Conservation (phyloP, 2,888 invertebrate species). For the Dynastes maya region DNA sequence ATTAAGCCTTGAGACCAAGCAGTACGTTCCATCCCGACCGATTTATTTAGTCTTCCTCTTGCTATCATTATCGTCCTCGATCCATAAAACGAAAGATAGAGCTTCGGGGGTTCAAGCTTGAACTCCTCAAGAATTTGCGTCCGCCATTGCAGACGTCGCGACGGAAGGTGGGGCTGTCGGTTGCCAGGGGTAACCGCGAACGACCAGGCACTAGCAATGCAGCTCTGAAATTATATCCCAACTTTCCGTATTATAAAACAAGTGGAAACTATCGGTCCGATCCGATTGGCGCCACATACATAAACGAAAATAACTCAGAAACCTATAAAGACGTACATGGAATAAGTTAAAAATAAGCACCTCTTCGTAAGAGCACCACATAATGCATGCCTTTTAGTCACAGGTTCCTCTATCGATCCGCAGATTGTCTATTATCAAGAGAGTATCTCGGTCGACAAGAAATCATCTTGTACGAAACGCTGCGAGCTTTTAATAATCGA, state of each 20-base stretch:
- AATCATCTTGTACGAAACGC: not conserved
- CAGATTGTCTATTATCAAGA: not conserved
- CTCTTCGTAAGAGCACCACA: constrained; percentile 3
- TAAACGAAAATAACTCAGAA: constrained; percentile 22
- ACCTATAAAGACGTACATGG: constrained; percentile 8
- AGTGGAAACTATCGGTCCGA: constrained; percentile 33
- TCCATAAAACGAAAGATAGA: constrained; percentile 42
- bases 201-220: constrained; percentile 55
- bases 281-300: constrained; percentile 32
- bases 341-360: constrained; percentile 16
- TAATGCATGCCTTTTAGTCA: constrained; percentile 11
- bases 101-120: constrained; percentile 12
- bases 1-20: constrained; percentile 18
- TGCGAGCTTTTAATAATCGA: not conserved
- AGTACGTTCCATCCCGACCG: constrained; percentile 2
- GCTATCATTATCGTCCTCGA: constrained; percentile 40
- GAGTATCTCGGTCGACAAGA: constrained; percentile 5
- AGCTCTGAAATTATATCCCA: constrained; percentile 46
- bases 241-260: constrained; percentile 37
- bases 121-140: constrained; percentile 54
- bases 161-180: constrained; percentile 59
- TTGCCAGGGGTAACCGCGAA: constrained; percentile 60
- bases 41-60: constrained; percentile 27
- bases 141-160: constrained; percentile 61
- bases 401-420: constrained; percentile 8